phyloP scores from a whole-genome alignment of 92 coral and sea anemone genomes.

The Montipora capitata region DNA sequence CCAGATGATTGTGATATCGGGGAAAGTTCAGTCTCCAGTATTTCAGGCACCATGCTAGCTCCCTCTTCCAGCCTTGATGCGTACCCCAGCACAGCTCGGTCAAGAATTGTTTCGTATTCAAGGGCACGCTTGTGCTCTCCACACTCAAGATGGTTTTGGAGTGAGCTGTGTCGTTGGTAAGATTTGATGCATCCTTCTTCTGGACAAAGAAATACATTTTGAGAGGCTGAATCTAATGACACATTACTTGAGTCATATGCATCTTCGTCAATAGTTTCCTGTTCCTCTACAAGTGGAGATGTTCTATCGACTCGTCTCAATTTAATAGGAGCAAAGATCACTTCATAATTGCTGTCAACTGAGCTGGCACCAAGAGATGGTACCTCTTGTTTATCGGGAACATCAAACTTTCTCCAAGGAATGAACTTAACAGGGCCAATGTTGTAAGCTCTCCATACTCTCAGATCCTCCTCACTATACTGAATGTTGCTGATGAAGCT shows the following conservation, averaged over 20 bases:
- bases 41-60: conserved; percentile 1
- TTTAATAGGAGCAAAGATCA: conserved; percentile 17
- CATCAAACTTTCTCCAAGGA: no score
- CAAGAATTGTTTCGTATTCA: conserved; percentile 35
- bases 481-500: no score
- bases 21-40: neutral
- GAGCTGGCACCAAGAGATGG: neutral
- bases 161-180: conserved; percentile 34
- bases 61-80: conserved; percentile 48
- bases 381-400: conserved; percentile 6
- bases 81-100: conserved; percentile 51
- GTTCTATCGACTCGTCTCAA: conserved; percentile 4
- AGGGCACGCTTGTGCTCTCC: conserved; percentile 22
- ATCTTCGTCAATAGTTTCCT: neutral
- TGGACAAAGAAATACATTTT: conserved; percentile 54
- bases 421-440: no score
- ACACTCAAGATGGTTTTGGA: conserved; percentile 31
- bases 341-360: neutral
- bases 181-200: conserved; percentile 68
- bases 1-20: neutral
- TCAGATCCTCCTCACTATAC: no score
- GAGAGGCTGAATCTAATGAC: neutral
- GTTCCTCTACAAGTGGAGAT: neutral
- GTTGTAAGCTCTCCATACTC: no score
- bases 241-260: conserved; percentile 2